phyloP scores from a whole-genome alignment of 2,888 invertebrate genomes.

The Odontomyia ornata region DNA sequence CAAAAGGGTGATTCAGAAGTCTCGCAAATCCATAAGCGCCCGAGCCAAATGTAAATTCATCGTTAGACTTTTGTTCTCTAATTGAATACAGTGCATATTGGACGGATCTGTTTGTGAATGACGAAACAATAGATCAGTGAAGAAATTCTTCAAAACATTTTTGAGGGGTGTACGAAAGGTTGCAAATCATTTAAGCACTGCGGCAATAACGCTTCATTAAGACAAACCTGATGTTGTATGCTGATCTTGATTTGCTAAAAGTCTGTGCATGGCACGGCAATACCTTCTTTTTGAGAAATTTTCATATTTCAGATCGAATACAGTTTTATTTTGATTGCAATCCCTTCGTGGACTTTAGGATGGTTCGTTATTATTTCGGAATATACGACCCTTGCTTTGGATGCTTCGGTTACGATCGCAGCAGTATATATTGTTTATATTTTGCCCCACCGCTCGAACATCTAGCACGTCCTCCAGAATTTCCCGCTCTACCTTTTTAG shows the following conservation, averaged over 20 bases:
- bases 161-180: constrained; percentile 68
- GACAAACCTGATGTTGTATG: constrained; percentile 76
- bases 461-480: too few species aligned
- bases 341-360: too few species aligned
- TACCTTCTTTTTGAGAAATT: constrained; percentile 61
- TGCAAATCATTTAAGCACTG: constrained; percentile 71
- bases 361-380: too few species aligned
- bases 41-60: constrained; percentile 62
- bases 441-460: too few species aligned
- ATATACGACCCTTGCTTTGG: too few species aligned
- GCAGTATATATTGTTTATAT: too few species aligned
- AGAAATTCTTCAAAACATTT: constrained; percentile 62
- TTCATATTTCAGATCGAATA: constrained; percentile 60
- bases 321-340: constrained; percentile 60
- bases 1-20: constrained; percentile 88
- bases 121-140: constrained; percentile 72
- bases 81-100: constrained; percentile 83
- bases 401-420: too few species aligned
- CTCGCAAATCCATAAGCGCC: constrained; percentile 82
- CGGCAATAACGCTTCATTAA: constrained; percentile 72
- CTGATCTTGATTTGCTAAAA: constrained; percentile 74
- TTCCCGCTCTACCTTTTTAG: too few species aligned
- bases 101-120: constrained; percentile 85
- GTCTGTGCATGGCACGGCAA: constrained; percentile 70
- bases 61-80: constrained; percentile 65